Percentiles rank a stretch among this genome's conserved stretches.
phyloP scores from a whole-genome alignment of 1,140 invertebrate genomes.

The Ylistrum balloti region DNA sequence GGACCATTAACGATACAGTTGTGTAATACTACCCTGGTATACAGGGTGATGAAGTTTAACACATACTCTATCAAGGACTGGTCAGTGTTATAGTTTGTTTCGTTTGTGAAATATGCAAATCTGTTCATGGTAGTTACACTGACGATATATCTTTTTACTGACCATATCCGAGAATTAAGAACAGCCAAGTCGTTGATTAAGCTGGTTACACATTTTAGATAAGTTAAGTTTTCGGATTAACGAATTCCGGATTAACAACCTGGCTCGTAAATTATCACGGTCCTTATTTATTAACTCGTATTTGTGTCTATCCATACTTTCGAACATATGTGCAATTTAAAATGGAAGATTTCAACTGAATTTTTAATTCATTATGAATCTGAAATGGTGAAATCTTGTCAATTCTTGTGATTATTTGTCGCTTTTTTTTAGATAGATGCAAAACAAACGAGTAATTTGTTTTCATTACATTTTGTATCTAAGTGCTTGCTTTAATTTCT shows the following conservation, averaged over 20 bases:
- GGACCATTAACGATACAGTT: too few relatives aligned
- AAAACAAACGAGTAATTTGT: background rate
- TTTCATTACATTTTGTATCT: background rate
- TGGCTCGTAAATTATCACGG: background rate
- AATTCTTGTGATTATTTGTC: background rate
- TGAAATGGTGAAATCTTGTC: background rate
- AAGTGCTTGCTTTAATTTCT: background rate
- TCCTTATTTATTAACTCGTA: background rate
- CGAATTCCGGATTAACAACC: background rate
- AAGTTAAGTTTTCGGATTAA: background rate
- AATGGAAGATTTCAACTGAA: too few relatives aligned
- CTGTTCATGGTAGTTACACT: too few relatives aligned
- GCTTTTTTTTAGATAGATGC: background rate
- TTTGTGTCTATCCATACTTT: background rate
- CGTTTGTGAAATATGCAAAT: too few relatives aligned
- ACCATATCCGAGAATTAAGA: too few relatives aligned
- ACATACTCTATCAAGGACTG: too few relatives aligned
- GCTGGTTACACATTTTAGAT: too few relatives aligned
- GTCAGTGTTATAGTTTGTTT: too few relatives aligned
- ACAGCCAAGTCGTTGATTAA: too few relatives aligned
- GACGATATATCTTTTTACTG: too few relatives aligned
- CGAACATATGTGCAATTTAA: background rate
- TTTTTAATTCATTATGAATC: background rate
- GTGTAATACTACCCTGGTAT: too few relatives aligned
- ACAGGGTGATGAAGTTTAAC: too few relatives aligned